Conservation (phyloP, 2,888 invertebrate genomes). For the Temnothorax unifasciatus region DNA sequence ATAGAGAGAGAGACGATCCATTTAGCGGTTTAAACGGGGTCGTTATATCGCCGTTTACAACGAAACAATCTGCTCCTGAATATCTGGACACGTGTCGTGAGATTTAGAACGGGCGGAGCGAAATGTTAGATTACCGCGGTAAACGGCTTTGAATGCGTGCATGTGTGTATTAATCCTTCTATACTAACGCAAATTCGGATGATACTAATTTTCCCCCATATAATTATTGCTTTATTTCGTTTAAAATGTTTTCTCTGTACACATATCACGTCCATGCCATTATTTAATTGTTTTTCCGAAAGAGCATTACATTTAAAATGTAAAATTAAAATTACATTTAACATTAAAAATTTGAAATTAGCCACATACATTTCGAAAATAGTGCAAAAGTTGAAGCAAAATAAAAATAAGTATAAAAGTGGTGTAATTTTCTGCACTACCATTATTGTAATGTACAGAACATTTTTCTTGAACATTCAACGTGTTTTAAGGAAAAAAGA, state of each 20-base stretch:
- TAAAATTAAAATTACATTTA: background rate
- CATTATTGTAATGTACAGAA: background rate
- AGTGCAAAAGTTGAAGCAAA: background rate
- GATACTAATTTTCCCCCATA: constrained; percentile 9
- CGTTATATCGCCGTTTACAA: constrained; percentile 73
- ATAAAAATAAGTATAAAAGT: background rate
- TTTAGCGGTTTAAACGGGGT: constrained; percentile 76
- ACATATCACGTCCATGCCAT: background rate
- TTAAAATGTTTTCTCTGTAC: background rate
- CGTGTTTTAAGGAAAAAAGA: background rate
- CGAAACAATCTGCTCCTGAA: constrained; percentile 73
- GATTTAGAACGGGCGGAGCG: constrained; percentile 56
- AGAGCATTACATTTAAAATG: background rate
- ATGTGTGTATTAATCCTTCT: constrained; percentile 14
- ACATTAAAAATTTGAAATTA: background rate
- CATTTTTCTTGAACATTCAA: background rate
- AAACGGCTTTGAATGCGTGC: constrained; percentile 44
- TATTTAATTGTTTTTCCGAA: background rate
- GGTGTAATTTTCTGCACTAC: background rate
- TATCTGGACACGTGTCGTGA: constrained; percentile 56
- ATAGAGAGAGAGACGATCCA: constrained; percentile 74
- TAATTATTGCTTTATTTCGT: background rate
- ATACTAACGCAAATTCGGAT: constrained; percentile 10
- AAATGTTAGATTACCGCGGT: constrained; percentile 50
- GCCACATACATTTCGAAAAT: background rate